These are phyloP conservation scores for Oreortyx pictus DNA, from an alignment of 2,797 vertebrate genomes.

Conservation along the genomic window DNA sequence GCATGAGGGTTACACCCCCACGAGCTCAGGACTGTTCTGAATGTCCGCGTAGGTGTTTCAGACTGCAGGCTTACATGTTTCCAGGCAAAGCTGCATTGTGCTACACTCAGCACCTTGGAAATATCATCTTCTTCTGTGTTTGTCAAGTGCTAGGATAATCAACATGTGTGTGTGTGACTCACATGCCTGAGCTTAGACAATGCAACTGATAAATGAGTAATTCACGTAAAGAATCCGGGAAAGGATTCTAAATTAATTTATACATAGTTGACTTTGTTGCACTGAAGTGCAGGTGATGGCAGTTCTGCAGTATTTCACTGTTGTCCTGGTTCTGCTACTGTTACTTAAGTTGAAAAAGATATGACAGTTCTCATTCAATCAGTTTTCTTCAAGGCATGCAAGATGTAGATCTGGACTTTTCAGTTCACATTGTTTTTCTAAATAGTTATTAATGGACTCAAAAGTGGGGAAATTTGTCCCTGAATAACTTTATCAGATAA, in stretches of 20 bases:
- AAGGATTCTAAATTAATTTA: background rate
- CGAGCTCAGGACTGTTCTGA: background rate
- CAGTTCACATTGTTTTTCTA: background rate
- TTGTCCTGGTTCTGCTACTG: background rate
- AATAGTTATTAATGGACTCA: background rate
- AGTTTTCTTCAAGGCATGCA: background rate
- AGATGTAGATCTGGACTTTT: background rate
- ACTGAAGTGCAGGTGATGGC: accelerated
- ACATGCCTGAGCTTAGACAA: background rate
- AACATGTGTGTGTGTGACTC: background rate
- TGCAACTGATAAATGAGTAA: background rate
- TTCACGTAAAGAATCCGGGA: background rate
- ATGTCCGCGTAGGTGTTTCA: background rate
- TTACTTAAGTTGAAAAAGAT: background rate
- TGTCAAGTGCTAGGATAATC: background rate
- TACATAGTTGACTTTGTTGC: background rate
- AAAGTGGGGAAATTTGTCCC: background rate
- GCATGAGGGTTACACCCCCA: background rate
- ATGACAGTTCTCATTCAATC: background rate
- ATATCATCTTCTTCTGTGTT: background rate
- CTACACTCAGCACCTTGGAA: background rate
- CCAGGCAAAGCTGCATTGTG: background rate
- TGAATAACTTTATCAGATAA: background rate
- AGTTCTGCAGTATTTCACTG: background rate
- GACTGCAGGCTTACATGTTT: accelerated